phyloP scores from a whole-genome alignment of 1,140 invertebrate species.

The Hermetia illucens region DNA sequence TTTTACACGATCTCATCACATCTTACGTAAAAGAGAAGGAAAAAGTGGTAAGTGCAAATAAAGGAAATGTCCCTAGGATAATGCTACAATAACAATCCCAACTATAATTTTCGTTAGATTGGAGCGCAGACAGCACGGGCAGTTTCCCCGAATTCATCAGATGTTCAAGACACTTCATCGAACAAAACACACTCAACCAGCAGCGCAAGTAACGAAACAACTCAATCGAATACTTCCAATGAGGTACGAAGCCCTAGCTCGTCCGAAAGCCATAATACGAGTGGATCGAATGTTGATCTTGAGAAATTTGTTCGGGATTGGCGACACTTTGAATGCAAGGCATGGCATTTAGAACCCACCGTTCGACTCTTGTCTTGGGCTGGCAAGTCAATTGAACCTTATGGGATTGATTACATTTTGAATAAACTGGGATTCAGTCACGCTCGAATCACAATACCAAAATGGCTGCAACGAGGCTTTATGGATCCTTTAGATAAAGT shows the following conservation, averaged over 20 bases:
- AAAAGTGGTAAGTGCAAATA: conserved; percentile 48
- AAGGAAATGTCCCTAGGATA: no score
- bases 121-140: conserved; percentile 22
- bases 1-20: conserved; percentile 90
- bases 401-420: conserved; percentile 93
- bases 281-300: conserved; percentile 17
- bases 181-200: no score
- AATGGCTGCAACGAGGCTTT: conserved; percentile 95
- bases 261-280: no score
- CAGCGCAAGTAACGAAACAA: no score
- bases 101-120: conserved; percentile 12
- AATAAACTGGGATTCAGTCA: conserved; percentile 94
- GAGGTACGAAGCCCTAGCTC: no score
- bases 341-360: conserved; percentile 95
- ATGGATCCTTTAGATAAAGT: conserved; percentile 92
- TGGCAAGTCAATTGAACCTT: conserved; percentile 90
- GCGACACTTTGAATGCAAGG: conserved; percentile 86
- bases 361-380: conserved; percentile 89
- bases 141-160: conserved; percentile 26
- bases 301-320: conserved; percentile 44
- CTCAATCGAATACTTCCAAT: no score
- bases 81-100: neutral
- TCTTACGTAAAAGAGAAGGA: conserved; percentile 91
- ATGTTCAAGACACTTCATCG: no score
- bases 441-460: conserved; percentile 94